These are phyloP conservation scores for Cistogaster globosa DNA, from an alignment of 2,888 invertebrate genomes.

Conservation along the genomic window DNA sequence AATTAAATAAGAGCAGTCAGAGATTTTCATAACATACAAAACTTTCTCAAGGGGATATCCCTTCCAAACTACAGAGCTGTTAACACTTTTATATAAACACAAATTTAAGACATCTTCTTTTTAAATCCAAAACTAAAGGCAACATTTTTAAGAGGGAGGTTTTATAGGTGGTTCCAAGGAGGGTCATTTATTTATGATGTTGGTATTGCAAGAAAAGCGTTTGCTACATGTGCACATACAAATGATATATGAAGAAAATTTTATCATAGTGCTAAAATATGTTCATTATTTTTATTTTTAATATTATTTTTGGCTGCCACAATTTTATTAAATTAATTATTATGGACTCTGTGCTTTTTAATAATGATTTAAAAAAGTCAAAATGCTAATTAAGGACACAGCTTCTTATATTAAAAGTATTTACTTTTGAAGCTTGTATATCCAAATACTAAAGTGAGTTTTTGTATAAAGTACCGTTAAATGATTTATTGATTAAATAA, in stretches of 20 bases:
- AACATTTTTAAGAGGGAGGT: conserved; percentile 41
- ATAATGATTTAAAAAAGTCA: conserved; percentile 40
- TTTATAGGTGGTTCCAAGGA: conserved; percentile 62
- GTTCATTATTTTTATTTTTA: conserved; percentile 45
- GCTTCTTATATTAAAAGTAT: conserved; percentile 17
- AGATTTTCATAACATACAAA: conserved; percentile 27
- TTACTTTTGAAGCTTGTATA: conserved; percentile 2
- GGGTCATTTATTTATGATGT: conserved; percentile 48
- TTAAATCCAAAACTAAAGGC: conserved; percentile 16
- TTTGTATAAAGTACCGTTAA: conserved; percentile 18
- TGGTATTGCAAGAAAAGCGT: conserved; percentile 37
- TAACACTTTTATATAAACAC: background rate
- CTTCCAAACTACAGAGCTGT: too few relatives aligned
- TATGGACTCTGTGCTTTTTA: background rate
- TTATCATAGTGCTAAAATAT: conserved; percentile 54
- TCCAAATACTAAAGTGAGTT: background rate
- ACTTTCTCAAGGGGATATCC: background rate
- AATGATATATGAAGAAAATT: background rate
- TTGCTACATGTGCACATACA: background rate
- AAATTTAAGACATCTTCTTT: background rate
- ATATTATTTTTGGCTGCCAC: background rate
- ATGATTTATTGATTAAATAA: conserved; percentile 62
- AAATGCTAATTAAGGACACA: conserved; percentile 40
- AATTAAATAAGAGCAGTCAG: conserved; percentile 55
- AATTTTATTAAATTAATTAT: conserved; percentile 31